Evolutionary conservation across 2,797 vertebrate genomes (phyloP), one percentile per base, ranked within the genome.

Genomic region (Rhinichthys osculus): DNA sequence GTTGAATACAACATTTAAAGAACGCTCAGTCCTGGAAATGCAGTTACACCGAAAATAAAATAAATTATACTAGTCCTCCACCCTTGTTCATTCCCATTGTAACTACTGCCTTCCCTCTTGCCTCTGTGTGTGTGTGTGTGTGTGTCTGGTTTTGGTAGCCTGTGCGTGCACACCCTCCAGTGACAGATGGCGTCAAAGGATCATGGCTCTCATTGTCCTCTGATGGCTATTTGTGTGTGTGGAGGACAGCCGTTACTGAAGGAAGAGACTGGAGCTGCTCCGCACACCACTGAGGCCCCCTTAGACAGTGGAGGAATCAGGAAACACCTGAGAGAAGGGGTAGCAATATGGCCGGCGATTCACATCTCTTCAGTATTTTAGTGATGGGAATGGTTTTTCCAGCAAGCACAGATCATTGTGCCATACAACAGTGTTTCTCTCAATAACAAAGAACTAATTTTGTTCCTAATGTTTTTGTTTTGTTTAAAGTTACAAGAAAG

Each of bases 141-240:
- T 71, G 21, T 9, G 72, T 76, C 19, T 57, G 64, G 80, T 78
- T 87, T 67, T 85, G 79, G 67, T 81, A 85, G 78, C 78, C 82
- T 87, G 81, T 88, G 59, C 57, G n/a, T 88, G 69, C 83, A 71
- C 69, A 78, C 81, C 81, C 83, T 82, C 81, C 87, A 74, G 78
- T 86, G 79, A 88, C 87, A 91, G 89, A 91, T 91, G 90, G 89
- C 83, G 85, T 89, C 69, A 85, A 88, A 87, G 77, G 54, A 90
- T 90, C 85, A 80, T 81, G 82, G 86, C 82, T 83, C 82, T 83
- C 85, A 90, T 87, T 89, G 91, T 90, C 85, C 85, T 87, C 86
- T 89, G 84, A 82, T 71, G 44, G 82, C 23, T 83, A 74, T 86
- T 83, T 70, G 87, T 88, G 87, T 54, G 69, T 16, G 44, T 85